A percentile compares a stretch with the other conserved stretches of the same genome.
Conservation (phyloP, 2,113 vertebrate genomes). For the Fulica atra region DNA sequence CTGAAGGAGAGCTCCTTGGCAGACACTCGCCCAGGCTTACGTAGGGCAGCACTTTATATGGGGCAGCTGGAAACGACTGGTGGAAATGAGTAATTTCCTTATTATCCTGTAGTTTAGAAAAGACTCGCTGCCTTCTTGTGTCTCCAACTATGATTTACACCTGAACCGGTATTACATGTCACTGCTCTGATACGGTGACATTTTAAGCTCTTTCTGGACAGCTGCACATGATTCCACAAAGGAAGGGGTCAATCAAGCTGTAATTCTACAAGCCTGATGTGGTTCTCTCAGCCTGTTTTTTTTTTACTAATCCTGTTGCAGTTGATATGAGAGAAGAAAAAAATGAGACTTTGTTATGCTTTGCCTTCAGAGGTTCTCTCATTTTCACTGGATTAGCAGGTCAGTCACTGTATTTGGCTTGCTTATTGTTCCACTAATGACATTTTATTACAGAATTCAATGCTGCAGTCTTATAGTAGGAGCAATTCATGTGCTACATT, state of each 20-base stretch:
- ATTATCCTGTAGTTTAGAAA: neutral
- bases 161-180: fast-evolving
- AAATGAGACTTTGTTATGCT: neutral
- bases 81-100: neutral
- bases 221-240: neutral
- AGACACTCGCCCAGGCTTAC: neutral
- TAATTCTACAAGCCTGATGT: neutral
- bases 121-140: neutral
- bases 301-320: neutral
- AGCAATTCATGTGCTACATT: neutral
- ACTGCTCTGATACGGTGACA: fast-evolving
- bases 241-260: neutral
- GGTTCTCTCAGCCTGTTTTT: neutral
- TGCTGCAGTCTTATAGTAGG: neutral
- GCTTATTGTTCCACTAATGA: neutral
- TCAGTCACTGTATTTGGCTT: neutral
- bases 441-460: neutral
- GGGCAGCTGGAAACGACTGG: neutral
- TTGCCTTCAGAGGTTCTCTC: neutral
- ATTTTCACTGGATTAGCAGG: neutral
- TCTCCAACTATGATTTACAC: neutral
- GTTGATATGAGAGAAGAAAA: neutral
- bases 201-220: neutral
- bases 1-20: neutral
- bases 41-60: fast-evolving